A percentile compares a stretch with the other conserved stretches of the same genome.
Conservation (phyloP, 2,797 vertebrate genomes). For the Trichosurus vulpecula region DNA sequence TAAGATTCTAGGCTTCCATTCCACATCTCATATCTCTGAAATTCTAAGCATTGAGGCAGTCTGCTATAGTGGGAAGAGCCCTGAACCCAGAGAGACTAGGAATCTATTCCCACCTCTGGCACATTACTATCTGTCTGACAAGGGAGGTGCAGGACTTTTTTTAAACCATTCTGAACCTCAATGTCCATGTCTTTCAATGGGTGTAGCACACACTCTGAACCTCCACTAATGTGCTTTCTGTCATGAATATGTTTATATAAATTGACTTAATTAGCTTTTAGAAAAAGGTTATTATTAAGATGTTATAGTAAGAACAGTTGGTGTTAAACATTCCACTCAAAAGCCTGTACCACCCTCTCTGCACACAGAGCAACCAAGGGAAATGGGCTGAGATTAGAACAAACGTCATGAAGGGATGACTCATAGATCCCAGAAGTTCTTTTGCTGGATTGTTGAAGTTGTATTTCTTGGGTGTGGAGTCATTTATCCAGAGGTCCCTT, state of each 20-base stretch:
- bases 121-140: not conserved
- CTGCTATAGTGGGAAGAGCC: no score
- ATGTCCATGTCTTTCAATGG: not conserved
- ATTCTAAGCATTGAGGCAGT: not conserved
- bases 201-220: not conserved
- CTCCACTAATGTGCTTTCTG: not conserved
- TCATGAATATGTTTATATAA: not conserved
- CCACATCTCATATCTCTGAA: not conserved
- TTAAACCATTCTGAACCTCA: not conserved
- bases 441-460: not conserved
- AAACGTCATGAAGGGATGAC: not conserved
- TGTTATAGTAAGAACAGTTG: not conserved
- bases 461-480: not conserved
- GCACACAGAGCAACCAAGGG: not conserved
- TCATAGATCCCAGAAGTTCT: not conserved
- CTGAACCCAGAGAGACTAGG: no score
- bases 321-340: not conserved
- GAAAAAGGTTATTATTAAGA: not conserved
- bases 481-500: not conserved
- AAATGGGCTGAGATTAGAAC: not conserved
- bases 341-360: not conserved
- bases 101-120: no score
- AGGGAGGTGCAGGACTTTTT: not conserved
- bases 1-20: not conserved
- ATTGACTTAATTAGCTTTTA: not conserved